Evolutionary conservation across 2,888 invertebrate genomes (phyloP), one percentile per base, ranked within the genome.

Genomic region (Eurois occulta): DNA sequence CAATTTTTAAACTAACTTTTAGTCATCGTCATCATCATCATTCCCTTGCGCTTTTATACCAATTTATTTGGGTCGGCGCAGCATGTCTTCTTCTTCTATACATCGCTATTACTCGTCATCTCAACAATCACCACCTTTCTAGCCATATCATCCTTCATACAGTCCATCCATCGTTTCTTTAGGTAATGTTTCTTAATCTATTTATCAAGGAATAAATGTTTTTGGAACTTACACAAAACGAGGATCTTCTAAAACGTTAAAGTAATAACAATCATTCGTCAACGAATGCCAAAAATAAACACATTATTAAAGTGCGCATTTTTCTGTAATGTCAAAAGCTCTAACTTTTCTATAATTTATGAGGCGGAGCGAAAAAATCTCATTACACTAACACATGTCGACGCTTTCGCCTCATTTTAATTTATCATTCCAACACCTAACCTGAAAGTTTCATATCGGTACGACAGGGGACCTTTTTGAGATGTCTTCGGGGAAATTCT

Each of bases 401-500:
- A 90, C 91, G 88, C 86, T 89, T 91, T 91, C 89, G 85, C 87
- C 89, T 89, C 92, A 86, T 92, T 95, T 95, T 94, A 96, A 96
- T 96, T 96, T 94, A 96, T 96, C 94, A 95, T 93, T 92, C 92
- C 92, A 91, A 91, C 93, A 92, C 91, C 93, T 93, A 93, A 91
- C 93, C 91, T 89, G 89, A 92, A 94, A 94, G 91, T 94, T 93
- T 92, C 90, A 92, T 91, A 93, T 91, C 93, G 88, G 89, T 90
- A 92, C 90, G 90, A 83, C 92, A 89, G 89, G 94, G 93, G 95
- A 93, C 94, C 93, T 92, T 92, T 94, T 91, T 89, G 90, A 89
- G 91, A 89, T 92, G 96, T 96, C 96, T 96, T 96, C 93, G 88
- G 96, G 96, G 96, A 96, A 96, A 96, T 96, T 95, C 92, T 86